Conservation (phyloP, 2,797 vertebrate species). For the Falco naumanni region DNA sequence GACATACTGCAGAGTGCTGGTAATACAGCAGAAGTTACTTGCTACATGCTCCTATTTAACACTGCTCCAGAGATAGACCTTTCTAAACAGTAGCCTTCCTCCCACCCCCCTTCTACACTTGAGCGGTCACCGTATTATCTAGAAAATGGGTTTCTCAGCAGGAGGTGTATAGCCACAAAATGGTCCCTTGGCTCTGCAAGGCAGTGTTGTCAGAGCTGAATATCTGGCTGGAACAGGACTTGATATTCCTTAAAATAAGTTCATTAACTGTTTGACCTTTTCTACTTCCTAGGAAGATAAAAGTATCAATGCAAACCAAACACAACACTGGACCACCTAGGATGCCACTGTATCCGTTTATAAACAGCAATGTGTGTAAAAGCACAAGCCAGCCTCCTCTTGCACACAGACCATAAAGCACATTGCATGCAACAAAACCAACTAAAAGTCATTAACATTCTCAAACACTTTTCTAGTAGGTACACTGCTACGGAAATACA, state of each 20-base stretch:
- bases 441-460: slow-evolving; percentile 71
- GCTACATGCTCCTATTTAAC: slow-evolving; percentile 59
- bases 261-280: slow-evolving; percentile 84
- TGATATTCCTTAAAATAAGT: slow-evolving; percentile 82
- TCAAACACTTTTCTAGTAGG: slow-evolving; percentile 38
- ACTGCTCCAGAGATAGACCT: slow-evolving; percentile 35
- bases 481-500: slow-evolving; percentile 20
- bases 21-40: slow-evolving; percentile 7
- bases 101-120: slow-evolving; percentile 45
- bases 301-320: slow-evolving; percentile 74
- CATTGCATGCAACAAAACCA: neutral
- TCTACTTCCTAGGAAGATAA: slow-evolving; percentile 60
- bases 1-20: neutral
- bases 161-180: slow-evolving; percentile 61
- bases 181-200: slow-evolving; percentile 59
- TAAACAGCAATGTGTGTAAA: neutral
- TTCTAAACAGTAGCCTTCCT: slow-evolving; percentile 44
- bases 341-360: neutral
- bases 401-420: neutral
- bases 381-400: neutral
- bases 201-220: slow-evolving; percentile 66
- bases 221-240: slow-evolving; percentile 70
- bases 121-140: slow-evolving; percentile 78
- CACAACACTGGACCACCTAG: slow-evolving; percentile 85
- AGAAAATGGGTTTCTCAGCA: slow-evolving; percentile 82